Base-by-base conservation (phyloP, 2,113 vertebrate genomes). In the Eurystomus gularis region DNA sequence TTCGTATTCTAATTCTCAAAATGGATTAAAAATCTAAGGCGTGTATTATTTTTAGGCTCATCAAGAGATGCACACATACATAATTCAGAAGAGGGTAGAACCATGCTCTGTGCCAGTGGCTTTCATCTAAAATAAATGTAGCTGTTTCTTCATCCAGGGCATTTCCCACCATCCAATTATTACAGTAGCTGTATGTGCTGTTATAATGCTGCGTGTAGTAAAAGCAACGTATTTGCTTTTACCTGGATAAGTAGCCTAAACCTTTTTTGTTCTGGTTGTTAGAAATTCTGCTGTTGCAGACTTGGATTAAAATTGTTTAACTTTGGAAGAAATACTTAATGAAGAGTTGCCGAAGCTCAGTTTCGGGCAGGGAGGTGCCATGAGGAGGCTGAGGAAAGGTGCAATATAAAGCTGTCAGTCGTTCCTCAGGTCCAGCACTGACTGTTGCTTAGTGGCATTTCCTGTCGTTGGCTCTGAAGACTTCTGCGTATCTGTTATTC, bases 51-150 rank as follows among this genome's bases (percentile, higher is more conserved):
- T 96, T 96, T 95, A 88, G 92, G 57, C 44, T 92, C 61, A 71
- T 90, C 35, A 54, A 71, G 96, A 88, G 93, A 81, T 62, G 51
- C 68, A 78, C 51, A 12, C 79, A 75, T 96, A 26, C 76, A 84
- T 97, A 96, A 97, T 95, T 96, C 92, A 90, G 71, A 62, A 19
- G 10, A 29, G 58, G 70, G 40, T 13, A 55, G 66, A 88, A 46
- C 40, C 12, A 13, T 77, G 75, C 61, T 81, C 84, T 52, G 2
- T 73, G 54, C n/a, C n/a, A 71, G 65, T 73, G 65, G 48, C 60
- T 90, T 84, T 92, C n/a, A 71, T 46, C 65, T 86, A 55, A 88
- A 78, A 20, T 90, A 39, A 88, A 66, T 84, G 52, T 58, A 68
- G 55, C 72, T 86, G 11, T 90, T 93, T 85, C 87, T 92, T 77